Conservation (phyloP, 2,888 invertebrate genomes). For the Acrobasis consociella region DNA sequence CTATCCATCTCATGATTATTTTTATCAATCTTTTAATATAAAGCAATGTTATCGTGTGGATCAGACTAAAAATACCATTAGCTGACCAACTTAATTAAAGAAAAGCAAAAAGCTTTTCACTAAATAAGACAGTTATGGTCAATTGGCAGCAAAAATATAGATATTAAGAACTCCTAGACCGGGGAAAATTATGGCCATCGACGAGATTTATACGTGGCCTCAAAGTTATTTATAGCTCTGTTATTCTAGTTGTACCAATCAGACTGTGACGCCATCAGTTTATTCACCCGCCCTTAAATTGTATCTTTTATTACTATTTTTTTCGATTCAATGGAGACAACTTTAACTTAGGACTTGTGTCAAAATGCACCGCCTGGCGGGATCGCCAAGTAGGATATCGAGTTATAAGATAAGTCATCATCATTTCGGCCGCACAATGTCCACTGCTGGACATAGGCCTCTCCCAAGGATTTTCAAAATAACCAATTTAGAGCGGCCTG, state of each 20-base stretch:
- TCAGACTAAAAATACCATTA: neutral
- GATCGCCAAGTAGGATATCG: no score
- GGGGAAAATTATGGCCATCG: no score
- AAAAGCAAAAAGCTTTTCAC: neutral
- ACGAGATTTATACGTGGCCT: conserved; percentile 7
- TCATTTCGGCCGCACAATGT: no score
- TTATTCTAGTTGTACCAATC: conserved; percentile 7
- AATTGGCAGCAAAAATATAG: conserved; percentile 1
- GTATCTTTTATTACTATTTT: neutral
- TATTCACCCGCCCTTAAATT: conserved; percentile 4
- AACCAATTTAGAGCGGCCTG: no score
- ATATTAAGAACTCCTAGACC: conserved; percentile 8
- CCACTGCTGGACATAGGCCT: no score
- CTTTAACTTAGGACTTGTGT: neutral
- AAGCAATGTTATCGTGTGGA: no score
- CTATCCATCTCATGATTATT: no score
- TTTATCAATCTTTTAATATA: no score
- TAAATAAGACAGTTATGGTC: neutral
- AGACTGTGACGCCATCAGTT: conserved; percentile 10
- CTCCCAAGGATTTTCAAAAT: no score
- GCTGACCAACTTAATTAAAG: neutral
- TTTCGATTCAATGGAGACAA: neutral
- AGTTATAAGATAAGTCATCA: no score
- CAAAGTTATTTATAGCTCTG: conserved; percentile 20
- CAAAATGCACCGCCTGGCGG: no score